Conservation (phyloP, 92 coral and sea anemone species). For the Parazoanthus darwini region DNA sequence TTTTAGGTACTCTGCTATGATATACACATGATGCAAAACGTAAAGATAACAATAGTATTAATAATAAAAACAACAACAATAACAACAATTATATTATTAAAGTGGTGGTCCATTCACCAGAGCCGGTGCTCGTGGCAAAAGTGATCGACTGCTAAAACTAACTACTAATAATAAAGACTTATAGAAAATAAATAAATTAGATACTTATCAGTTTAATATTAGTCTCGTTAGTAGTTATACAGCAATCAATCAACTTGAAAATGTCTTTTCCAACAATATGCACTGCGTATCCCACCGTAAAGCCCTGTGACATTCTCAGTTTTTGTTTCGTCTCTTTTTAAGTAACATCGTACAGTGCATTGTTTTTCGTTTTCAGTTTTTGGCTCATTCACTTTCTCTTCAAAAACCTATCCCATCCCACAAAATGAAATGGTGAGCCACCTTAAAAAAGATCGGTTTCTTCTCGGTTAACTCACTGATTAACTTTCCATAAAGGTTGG, state of each 20-base stretch:
- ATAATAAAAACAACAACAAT: too few species aligned
- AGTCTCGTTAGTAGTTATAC: background rate
- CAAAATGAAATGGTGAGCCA: background rate
- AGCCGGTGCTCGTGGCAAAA: too few species aligned
- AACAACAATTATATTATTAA: too few species aligned
- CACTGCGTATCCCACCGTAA: background rate
- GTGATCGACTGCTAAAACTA: too few species aligned
- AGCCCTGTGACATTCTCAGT: background rate
- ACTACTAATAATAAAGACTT: too few species aligned
- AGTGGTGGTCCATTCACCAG: too few species aligned
- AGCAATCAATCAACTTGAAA: background rate
- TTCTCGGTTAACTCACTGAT: background rate
- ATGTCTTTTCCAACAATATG: background rate
- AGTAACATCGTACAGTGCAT: too few species aligned
- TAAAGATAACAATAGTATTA: too few species aligned
- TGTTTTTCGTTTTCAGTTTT: background rate
- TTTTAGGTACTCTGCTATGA: too few species aligned
- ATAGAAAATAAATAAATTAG: too few species aligned
- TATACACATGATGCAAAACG: too few species aligned
- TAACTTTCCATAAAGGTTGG: slow-evolving; percentile 71
- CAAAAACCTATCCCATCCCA: background rate
- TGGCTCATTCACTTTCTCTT: background rate
- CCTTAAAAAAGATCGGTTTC: background rate
- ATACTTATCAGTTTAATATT: background rate
- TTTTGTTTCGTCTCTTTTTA: too few species aligned